phyloP scores from a whole-genome alignment of 2,113 vertebrate genomes.

The Orientallactaga bullata region DNA sequence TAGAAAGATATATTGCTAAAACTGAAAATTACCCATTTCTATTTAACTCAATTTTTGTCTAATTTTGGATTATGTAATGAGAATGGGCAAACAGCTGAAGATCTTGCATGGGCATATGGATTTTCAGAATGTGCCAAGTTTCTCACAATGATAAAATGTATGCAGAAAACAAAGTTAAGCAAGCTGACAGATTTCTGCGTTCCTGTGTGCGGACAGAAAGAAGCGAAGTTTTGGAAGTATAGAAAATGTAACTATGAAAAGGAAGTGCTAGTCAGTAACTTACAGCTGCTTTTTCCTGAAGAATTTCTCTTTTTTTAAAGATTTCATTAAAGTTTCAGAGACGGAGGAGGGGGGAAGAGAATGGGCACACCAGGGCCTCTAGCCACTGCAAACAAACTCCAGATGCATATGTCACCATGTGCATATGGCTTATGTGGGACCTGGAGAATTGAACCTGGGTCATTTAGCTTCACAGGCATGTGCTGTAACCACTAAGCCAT shows the following conservation, averaged over 20 bases:
- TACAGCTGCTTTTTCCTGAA: neutral
- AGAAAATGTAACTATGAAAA: conserved; percentile 83
- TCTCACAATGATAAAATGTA: conserved; percentile 85
- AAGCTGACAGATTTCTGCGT: conserved; percentile 13
- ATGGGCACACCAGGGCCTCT: too few species aligned
- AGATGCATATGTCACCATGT: too few species aligned
- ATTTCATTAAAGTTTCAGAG: too few species aligned
- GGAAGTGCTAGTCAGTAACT: conserved; percentile 77
- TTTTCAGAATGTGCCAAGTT: conserved; percentile 89
- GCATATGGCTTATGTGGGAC: too few species aligned
- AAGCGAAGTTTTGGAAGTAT: conserved; percentile 76
- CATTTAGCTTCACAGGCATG: too few species aligned
- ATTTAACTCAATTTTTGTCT: conserved; percentile 45
- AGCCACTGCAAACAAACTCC: too few species aligned
- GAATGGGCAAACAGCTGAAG: conserved; percentile 89
- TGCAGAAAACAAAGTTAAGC: conserved; percentile 75
- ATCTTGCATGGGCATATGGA: conserved; percentile 86
- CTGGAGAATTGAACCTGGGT: too few species aligned
- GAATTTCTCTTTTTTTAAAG: neutral
- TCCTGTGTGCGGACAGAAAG: conserved; percentile 22
- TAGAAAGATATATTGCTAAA: neutral
- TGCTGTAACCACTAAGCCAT: too few species aligned
- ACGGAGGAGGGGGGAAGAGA: too few species aligned
- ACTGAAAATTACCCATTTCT: neutral
- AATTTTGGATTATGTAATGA: conserved; percentile 88